A percentile compares a stretch with the other conserved stretches of the same genome.
Evolutionary conservation across 2,797 vertebrate species (phyloP).

Genomic region (Crocidura indochinensis): DNA sequence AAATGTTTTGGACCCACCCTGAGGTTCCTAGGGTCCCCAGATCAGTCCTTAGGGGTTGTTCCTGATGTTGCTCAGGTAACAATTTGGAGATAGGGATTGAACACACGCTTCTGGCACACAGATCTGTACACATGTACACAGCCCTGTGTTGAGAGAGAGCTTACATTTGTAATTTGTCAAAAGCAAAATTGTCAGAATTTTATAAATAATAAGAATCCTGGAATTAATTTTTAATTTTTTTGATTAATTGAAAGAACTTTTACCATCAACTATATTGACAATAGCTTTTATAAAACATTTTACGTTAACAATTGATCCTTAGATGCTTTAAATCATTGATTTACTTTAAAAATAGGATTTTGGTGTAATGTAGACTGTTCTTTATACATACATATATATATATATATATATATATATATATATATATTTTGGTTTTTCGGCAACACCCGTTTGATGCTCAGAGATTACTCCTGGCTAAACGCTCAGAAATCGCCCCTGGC

Average conservation of each 20-base stretch:
- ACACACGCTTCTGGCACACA: no score
- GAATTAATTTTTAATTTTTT: conserved; percentile 49
- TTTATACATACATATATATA: neutral
- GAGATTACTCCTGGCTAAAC: no score
- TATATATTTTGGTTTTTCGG: no score
- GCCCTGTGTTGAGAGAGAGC: no score
- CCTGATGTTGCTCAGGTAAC: no score
- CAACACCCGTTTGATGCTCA: no score
- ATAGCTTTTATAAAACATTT: conserved; percentile 14
- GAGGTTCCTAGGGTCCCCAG: no score
- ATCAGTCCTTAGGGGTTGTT: no score
- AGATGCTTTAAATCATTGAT: conserved; percentile 56
- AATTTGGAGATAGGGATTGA: no score
- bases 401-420: no score
- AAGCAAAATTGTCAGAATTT: conserved; percentile 21
- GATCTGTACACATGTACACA: no score
- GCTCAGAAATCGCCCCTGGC: no score
- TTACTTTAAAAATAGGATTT: conserved; percentile 15
- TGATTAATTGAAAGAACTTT: conserved; percentile 46
- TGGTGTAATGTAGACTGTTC: conserved; percentile 27
- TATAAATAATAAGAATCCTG: conserved; percentile 1
- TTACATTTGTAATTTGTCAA: conserved; percentile 41
- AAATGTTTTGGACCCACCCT: neutral
- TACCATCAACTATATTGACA: neutral
- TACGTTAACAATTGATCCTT: neutral